phyloP scores from a whole-genome alignment of 2,888 invertebrate species.

The Rhagium mordax region DNA sequence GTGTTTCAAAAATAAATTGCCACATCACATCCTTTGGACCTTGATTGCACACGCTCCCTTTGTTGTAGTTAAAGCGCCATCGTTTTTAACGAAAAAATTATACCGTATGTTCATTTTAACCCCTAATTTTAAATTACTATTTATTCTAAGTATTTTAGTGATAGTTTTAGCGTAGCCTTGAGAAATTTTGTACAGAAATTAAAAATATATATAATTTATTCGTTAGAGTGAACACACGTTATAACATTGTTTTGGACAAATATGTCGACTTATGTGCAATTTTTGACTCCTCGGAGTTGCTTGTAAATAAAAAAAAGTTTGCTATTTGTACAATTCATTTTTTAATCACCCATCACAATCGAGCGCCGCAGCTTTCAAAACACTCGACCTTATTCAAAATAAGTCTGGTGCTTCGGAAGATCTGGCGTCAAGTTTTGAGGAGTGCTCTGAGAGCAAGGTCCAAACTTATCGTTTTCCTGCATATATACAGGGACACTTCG shows the following conservation, averaged over 20 bases:
- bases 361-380: not conserved
- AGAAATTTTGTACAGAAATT: constrained; percentile 29
- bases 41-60: not conserved
- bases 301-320: constrained; percentile 43
- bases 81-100: not conserved
- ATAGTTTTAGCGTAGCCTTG: constrained; percentile 2
- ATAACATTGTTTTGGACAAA: constrained; percentile 30
- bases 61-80: too few species aligned
- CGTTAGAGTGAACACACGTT: constrained; percentile 15
- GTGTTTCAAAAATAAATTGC: not conserved
- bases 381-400: not conserved
- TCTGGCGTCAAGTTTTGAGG: not conserved
- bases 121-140: constrained; percentile 6
- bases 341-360: not conserved
- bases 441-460: not conserved
- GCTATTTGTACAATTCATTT: constrained; percentile 33
- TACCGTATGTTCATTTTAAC: constrained; percentile 11
- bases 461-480: not conserved
- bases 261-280: constrained; percentile 43
- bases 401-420: not conserved
- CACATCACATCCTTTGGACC: not conserved
- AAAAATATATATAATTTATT: constrained; percentile 13
- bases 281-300: constrained; percentile 11
- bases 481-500: not conserved
- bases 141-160: constrained; percentile 16